Percentiles rank a stretch among this genome's conserved stretches.
Conservation (phyloP, 2,888 invertebrate species). For the Pyrocoelia pectoralis region DNA sequence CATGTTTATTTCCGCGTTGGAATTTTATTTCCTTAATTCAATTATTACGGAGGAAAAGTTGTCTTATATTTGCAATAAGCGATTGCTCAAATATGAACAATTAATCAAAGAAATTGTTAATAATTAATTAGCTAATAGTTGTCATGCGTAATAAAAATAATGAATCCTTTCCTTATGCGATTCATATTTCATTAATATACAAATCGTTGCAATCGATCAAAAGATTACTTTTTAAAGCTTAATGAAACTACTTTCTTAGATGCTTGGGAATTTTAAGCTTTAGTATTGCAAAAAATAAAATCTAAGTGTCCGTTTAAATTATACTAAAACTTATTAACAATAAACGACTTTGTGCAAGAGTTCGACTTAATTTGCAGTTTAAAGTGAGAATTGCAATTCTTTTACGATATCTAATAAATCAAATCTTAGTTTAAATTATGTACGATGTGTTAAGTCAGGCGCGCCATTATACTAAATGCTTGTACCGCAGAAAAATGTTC, state of each 20-base stretch:
- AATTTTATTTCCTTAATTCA: not conserved
- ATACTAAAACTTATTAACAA: not conserved
- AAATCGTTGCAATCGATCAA: constrained; percentile 1
- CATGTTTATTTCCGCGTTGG: not conserved
- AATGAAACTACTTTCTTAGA: not conserved
- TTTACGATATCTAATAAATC: not conserved
- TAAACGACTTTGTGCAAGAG: not conserved
- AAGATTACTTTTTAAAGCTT: constrained; percentile 1
- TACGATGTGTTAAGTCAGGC: not conserved
- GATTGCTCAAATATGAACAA: not conserved
- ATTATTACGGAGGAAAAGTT: not conserved
- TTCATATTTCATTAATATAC: not conserved
- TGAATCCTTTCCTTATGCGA: not conserved
- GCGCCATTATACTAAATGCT: not conserved
- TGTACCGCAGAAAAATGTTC: not conserved
- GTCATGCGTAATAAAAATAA: constrained; percentile 1
- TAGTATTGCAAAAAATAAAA: not conserved
- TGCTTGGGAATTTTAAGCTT: not conserved
- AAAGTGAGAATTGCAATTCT: not conserved
- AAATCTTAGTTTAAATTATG: not conserved
- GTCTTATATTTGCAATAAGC: not conserved
- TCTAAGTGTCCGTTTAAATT: not conserved
- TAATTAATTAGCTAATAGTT: not conserved
- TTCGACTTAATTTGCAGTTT: not conserved
- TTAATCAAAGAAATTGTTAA: not conserved